phyloP scores from a whole-genome alignment of 2,797 vertebrate genomes.

The Pantherophis vulpinus region DNA sequence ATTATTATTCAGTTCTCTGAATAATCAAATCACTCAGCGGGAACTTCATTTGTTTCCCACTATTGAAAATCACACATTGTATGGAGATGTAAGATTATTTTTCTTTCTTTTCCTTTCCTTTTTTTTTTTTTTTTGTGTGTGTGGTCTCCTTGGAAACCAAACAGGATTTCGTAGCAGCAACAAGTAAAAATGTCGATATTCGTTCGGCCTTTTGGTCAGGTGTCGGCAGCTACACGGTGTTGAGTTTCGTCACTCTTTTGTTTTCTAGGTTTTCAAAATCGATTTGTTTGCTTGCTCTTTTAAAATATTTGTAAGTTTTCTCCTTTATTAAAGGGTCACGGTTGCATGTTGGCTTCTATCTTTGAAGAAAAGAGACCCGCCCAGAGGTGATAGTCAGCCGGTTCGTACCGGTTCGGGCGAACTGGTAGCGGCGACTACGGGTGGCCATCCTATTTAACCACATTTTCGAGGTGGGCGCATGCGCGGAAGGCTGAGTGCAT shows the following conservation, averaged over 20 bases:
- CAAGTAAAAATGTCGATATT: not conserved
- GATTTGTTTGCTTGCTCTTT: not conserved
- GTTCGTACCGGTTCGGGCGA: too few relatives aligned
- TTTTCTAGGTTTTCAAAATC: not conserved
- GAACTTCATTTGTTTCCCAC: not conserved
- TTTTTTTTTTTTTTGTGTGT: not conserved
- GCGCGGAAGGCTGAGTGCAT: too few relatives aligned
- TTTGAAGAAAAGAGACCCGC: not conserved
- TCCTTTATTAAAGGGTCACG: not conserved
- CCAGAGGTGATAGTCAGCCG: too few relatives aligned
- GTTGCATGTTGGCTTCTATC: not conserved
- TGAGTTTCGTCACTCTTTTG: not conserved
- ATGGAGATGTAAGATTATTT: not conserved
- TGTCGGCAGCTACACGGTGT: not conserved
- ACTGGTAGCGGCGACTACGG: too few relatives aligned
- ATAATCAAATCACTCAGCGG: not conserved
- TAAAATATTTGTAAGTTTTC: not conserved
- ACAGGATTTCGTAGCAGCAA: not conserved
- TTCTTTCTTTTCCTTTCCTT: not conserved
- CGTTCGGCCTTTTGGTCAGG: not conserved
- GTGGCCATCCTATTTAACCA: too few relatives aligned
- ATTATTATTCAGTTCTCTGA: not conserved
- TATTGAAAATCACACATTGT: not conserved
- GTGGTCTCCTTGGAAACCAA: not conserved
- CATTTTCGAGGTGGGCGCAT: too few relatives aligned